A percentile compares a stretch with the other conserved stretches of the same genome.
phyloP scores from a whole-genome alignment of 2,888 invertebrate genomes.

The Ectemnius lituratus region DNA sequence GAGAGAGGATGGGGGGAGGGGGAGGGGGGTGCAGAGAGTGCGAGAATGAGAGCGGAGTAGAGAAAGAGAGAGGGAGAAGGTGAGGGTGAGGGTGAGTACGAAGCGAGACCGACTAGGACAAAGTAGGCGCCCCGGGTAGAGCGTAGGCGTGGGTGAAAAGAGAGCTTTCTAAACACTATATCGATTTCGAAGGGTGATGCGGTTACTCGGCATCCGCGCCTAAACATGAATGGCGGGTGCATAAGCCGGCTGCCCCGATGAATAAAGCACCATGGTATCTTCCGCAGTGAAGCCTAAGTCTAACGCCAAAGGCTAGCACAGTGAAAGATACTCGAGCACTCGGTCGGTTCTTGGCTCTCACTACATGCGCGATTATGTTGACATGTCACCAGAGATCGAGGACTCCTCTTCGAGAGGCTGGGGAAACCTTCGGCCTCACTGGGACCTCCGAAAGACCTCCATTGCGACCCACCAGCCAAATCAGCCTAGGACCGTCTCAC shows the following conservation, averaged over 20 bases:
- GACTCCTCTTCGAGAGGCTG: neutral
- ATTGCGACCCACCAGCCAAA: too few species aligned
- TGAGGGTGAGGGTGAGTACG: too few species aligned
- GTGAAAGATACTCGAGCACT: neutral
- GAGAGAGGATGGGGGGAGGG: too few species aligned
- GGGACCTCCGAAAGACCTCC: too few species aligned
- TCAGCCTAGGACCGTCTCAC: too few species aligned
- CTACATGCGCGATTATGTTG: neutral
- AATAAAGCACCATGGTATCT: neutral
- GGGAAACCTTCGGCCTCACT: too few species aligned
- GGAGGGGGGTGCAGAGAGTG: too few species aligned
- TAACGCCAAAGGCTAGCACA: too few species aligned
- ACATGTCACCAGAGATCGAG: slow-evolving; percentile 1
- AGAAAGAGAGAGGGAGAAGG: too few species aligned
- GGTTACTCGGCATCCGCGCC: slow-evolving; percentile 48
- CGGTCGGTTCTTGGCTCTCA: neutral
- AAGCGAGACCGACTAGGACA: slow-evolving; percentile 15
- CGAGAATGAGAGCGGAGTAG: too few species aligned
- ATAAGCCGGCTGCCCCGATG: slow-evolving; percentile 13
- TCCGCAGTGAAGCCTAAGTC: neutral
- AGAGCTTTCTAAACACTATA: slow-evolving; percentile 69
- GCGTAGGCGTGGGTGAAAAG: slow-evolving; percentile 66
- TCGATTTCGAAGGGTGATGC: slow-evolving; percentile 66
- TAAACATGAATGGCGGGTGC: slow-evolving; percentile 49
- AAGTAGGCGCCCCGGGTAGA: slow-evolving; percentile 31